phyloP scores from a whole-genome alignment of 1,140 invertebrate species.

The Megalopta genalis region DNA sequence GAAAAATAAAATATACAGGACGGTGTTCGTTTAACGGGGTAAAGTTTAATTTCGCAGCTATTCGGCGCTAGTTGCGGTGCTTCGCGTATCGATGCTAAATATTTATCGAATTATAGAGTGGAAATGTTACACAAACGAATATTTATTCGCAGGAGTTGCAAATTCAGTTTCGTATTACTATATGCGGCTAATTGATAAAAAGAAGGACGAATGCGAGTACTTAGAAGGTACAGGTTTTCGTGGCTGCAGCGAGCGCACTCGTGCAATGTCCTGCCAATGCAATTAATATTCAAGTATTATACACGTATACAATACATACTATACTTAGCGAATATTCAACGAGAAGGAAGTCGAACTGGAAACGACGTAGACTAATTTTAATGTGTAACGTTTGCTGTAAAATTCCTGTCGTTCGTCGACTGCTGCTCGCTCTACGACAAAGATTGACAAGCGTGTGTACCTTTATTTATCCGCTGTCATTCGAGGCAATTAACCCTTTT shows the following conservation, averaged over 20 bases:
- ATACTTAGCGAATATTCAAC: constrained; percentile 51
- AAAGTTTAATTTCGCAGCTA: neutral
- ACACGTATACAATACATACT: constrained; percentile 35
- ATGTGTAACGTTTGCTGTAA: constrained; percentile 3
- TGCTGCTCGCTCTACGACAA: too few relatives aligned
- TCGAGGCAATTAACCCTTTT: too few relatives aligned
- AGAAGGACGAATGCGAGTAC: constrained; percentile 7
- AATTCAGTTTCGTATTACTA: constrained; percentile 3
- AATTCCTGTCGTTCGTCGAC: constrained; percentile 30
- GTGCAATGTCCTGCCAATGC: constrained; percentile 75
- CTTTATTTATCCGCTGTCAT: too few relatives aligned
- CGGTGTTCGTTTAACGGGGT: too few relatives aligned
- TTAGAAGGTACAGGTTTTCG: constrained; percentile 52
- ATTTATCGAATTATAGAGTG: neutral
- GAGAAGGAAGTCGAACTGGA: constrained; percentile 11
- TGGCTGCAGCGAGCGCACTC: constrained; percentile 52
- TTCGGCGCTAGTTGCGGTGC: neutral
- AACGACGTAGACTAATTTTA: constrained; percentile 11
- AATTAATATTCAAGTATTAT: constrained; percentile 65
- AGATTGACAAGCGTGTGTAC: neutral
- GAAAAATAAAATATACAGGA: too few relatives aligned
- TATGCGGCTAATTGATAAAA: constrained; percentile 25
- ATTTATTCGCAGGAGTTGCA: constrained; percentile 26
- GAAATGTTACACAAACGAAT: constrained; percentile 3
- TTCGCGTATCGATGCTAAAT: neutral